A percentile compares a stretch with the other conserved stretches of the same genome.
Evolutionary conservation across 64 coral and sea anemone genomes (phyloP).

Genomic region (Actinia tenebrosa): DNA sequence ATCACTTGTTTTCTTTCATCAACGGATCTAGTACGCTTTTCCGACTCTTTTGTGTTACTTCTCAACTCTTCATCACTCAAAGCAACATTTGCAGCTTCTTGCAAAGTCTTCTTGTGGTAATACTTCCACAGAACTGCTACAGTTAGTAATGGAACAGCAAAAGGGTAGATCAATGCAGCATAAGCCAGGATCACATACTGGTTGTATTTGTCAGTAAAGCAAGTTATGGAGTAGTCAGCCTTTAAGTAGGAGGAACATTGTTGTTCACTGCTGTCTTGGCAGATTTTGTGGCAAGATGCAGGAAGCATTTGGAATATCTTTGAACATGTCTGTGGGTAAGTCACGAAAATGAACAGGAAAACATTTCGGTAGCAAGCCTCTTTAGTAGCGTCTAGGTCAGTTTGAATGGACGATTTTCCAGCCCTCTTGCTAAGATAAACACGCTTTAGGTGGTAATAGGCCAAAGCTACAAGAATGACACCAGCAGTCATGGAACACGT

Average conservation of each 20-base stretch:
- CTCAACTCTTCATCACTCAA: neutral
- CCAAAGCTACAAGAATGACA: constrained; percentile 22
- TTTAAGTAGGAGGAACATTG: neutral
- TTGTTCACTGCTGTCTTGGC: neutral
- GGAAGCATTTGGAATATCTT: neutral
- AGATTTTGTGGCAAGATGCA: neutral
- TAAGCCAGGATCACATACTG: neutral
- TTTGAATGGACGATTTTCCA: too few relatives aligned
- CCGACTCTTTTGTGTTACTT: too few relatives aligned
- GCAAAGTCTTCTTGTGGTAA: neutral
- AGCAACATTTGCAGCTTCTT: neutral
- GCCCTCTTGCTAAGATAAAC: neutral
- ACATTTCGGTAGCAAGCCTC: constrained; percentile 8
- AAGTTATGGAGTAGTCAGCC: constrained; percentile 14
- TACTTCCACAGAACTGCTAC: constrained; percentile 14
- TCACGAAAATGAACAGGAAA: constrained; percentile 7
- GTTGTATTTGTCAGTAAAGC: constrained; percentile 1
- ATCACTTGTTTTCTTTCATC: neutral
- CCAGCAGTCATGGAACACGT: constrained; percentile 33
- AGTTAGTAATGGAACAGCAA: neutral
- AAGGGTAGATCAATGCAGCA: neutral
- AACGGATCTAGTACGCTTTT: neutral
- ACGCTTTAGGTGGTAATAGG: constrained; percentile 38
- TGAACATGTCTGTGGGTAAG: constrained; percentile 18
- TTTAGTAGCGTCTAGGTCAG: neutral